Percentiles rank a stretch among this genome's conserved stretches.
Evolutionary conservation across 2,113 vertebrate species (phyloP).

Genomic region (Cyanocitta stelleri): DNA sequence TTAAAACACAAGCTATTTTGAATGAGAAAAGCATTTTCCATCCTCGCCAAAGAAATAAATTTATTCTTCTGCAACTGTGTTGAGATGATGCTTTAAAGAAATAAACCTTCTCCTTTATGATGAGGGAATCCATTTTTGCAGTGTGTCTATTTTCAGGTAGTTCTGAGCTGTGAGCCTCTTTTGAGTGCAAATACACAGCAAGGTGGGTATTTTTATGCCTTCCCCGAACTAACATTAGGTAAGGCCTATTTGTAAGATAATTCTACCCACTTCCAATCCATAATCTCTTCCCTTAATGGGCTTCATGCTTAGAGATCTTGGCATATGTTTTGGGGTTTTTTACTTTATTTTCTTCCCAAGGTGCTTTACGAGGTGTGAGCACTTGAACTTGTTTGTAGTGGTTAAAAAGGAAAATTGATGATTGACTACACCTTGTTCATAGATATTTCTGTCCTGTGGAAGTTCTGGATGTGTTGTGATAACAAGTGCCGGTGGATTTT

Average conservation of each 20-base stretch:
- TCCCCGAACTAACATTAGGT: neutral
- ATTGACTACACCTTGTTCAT: neutral
- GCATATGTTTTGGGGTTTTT: neutral
- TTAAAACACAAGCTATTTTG: neutral
- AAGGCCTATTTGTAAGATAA: neutral
- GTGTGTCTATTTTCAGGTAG: neutral
- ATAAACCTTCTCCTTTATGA: neutral
- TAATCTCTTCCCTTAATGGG: neutral
- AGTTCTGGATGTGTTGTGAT: neutral
- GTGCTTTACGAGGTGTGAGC: neutral
- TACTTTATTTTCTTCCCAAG: neutral
- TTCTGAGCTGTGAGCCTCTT: neutral
- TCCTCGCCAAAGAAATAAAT: neutral
- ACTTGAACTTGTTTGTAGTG: neutral
- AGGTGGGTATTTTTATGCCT: neutral
- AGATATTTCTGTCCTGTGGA: neutral
- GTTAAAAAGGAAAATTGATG: neutral
- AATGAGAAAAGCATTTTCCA: neutral
- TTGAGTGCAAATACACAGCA: neutral
- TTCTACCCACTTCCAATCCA: neutral
- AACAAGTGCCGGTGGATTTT: neutral
- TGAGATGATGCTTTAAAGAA: neutral
- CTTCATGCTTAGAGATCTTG: neutral
- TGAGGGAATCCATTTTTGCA: neutral
- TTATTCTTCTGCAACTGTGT: neutral